Conservation (phyloP, 2,113 vertebrate genomes). For the Sapajus apella region DNA sequence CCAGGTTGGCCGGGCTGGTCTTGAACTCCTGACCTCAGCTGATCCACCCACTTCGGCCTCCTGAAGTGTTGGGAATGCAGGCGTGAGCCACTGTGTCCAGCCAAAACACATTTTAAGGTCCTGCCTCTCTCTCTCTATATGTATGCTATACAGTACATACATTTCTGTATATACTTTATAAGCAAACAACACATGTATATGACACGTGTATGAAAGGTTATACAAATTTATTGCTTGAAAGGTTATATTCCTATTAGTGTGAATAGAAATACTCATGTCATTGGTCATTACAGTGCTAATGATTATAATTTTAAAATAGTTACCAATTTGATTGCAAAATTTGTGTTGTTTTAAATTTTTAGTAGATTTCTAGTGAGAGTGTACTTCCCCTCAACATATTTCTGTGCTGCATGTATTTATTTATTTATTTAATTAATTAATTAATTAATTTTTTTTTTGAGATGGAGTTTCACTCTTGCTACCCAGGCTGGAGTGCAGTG, state of each 20-base stretch:
- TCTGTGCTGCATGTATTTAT: conserved; percentile 17
- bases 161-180: background rate
- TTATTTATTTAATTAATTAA: background rate
- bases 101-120: background rate
- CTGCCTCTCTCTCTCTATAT: background rate
- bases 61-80: too few relatives aligned
- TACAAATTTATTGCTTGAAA: background rate
- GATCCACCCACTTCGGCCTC: too few relatives aligned
- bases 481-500: too few relatives aligned
- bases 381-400: background rate
- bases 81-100: too few relatives aligned
- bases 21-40: too few relatives aligned
- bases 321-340: background rate
- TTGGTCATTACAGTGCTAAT: background rate
- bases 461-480: too few relatives aligned
- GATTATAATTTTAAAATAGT: background rate
- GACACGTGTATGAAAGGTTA: background rate
- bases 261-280: background rate
- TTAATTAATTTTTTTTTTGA: too few relatives aligned
- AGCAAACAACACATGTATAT: background rate
- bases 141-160: background rate
- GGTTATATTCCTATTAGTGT: background rate
- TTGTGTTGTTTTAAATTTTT: background rate
- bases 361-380: background rate
- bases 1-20: too few relatives aligned